Evolutionary conservation across 2,888 invertebrate species (phyloP), one percentile per base, ranked within the genome.

Genomic region (Tinea pellionella): DNA sequence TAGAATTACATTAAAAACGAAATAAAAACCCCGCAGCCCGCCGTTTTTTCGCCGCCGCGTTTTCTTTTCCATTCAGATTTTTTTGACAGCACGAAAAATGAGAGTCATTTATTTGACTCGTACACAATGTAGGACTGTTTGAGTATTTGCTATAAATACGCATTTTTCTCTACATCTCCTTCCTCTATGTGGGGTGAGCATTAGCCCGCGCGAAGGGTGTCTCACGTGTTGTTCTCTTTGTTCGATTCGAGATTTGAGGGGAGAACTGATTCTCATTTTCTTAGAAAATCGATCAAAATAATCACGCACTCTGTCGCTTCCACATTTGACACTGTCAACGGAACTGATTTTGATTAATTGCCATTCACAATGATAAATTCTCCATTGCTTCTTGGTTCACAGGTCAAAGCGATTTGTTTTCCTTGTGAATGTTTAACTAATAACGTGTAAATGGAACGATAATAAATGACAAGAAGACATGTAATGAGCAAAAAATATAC

Each of bases 141-240:
- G 88, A 87, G 87, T 88, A 88, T 88, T 88, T 88, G 88, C 88
- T 88, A 87, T 88, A 87, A 87, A 88, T 87, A 87, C 86, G 85
- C 73, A 87, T 87, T 87, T 86, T 87, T 87, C 85, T 87, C 81
- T 80, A 78, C 84, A 81, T 85, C 85, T 86, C 83, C 80, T 81
- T 81, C 78, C 79, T 79, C 74, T 70, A 77, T 69, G 72, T 84
- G 78, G 87, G 87, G 86, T 83, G 84, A 78, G 78, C 77, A 81
- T 84, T 84, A 83, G 85, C 78, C 78, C 74, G 74, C 73, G 71
- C 72, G 75, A 73, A 82, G 85, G 84, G 84, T 81, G 82, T 71
- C 80, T 84, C 77, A 80, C 82, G 79, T 81, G 81, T 78, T 81
- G 81, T 80, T 81, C 76, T 78, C 74, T 78, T 87, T 86, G 85